phyloP scores from a whole-genome alignment of 2,888 invertebrate species.

The Sylvicola fuscatus region DNA sequence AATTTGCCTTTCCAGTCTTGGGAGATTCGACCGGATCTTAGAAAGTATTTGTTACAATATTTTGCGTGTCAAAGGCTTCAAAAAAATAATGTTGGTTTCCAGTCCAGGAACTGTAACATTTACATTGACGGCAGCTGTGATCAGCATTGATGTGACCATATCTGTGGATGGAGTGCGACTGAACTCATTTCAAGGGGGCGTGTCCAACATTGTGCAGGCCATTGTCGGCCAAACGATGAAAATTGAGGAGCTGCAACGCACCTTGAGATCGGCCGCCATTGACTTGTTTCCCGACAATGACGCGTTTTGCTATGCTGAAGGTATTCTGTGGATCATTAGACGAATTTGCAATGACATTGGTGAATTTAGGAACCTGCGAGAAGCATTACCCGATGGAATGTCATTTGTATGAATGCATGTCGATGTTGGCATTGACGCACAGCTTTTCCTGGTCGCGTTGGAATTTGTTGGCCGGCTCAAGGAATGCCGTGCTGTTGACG shows the following conservation, averaged over 20 bases:
- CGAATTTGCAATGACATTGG: constrained; percentile 5
- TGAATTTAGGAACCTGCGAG: constrained; percentile 31
- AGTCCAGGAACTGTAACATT: constrained; percentile 23
- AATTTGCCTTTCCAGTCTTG: constrained; percentile 75
- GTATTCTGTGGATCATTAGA: constrained; percentile 13
- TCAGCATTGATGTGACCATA: constrained; percentile 33
- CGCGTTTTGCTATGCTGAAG: constrained; percentile 48
- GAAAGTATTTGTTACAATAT: constrained; percentile 22
- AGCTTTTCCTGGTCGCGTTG: constrained; percentile 69
- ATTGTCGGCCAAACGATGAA: constrained; percentile 19
- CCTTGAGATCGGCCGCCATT: constrained; percentile 40
- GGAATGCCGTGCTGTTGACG: constrained; percentile 21
- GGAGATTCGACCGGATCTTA: constrained; percentile 53
- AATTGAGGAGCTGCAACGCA: constrained; percentile 17
- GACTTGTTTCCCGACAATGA: constrained; percentile 70
- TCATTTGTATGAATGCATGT: constrained; percentile 62
- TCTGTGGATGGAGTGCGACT: constrained; percentile 23
- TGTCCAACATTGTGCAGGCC: constrained; percentile 17
- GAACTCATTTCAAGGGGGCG: constrained; percentile 14
- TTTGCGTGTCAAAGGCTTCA: background rate
- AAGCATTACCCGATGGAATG: constrained; percentile 53
- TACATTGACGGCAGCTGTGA: constrained; percentile 32
- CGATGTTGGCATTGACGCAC: constrained; percentile 44
- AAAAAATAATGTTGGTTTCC: background rate
- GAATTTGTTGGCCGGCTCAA: constrained; percentile 32